These are phyloP conservation scores for Diadumene lineata DNA, from an alignment of 92 coral and sea anemone genomes.

Conservation along the genomic window DNA sequence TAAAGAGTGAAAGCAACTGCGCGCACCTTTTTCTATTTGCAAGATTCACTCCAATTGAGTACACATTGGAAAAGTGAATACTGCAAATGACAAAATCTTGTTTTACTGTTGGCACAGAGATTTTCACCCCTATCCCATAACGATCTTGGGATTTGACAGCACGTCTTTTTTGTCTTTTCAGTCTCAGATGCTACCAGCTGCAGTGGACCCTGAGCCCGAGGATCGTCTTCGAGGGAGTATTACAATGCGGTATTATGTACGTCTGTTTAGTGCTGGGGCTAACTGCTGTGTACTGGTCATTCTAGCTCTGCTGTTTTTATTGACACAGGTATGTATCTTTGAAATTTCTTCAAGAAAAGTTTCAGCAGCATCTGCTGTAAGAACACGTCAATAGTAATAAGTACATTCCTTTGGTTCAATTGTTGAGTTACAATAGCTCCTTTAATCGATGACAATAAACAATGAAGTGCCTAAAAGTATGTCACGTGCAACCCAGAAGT, in stretches of 20 bases:
- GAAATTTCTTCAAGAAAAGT: not conserved
- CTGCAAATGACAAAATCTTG: too few species aligned
- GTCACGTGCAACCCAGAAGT: too few species aligned
- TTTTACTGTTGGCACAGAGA: too few species aligned
- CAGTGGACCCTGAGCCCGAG: conserved; percentile 60
- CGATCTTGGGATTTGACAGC: too few species aligned
- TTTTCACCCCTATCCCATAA: too few species aligned
- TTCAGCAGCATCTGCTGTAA: not conserved
- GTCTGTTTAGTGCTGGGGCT: conserved; percentile 81
- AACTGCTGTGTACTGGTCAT: conserved; percentile 39
- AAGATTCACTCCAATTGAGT: too few species aligned
- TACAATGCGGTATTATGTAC: conserved; percentile 58
- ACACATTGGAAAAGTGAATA: too few species aligned
- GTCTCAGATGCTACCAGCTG: conserved; percentile 13
- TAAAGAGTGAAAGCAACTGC: too few species aligned
- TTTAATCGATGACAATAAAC: not conserved
- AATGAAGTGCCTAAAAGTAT: not conserved
- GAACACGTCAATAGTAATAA: not conserved
- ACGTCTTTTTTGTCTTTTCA: not conserved
- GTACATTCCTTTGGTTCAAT: not conserved
- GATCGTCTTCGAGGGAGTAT: conserved; percentile 85
- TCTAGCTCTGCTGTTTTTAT: conserved; percentile 39
- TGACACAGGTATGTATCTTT: conserved; percentile 68
- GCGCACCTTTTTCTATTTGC: too few species aligned
- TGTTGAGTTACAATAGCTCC: not conserved